Evolutionary conservation across 1,140 invertebrate genomes (phyloP).

Genomic region (Ceratoteleas bidentatus): DNA sequence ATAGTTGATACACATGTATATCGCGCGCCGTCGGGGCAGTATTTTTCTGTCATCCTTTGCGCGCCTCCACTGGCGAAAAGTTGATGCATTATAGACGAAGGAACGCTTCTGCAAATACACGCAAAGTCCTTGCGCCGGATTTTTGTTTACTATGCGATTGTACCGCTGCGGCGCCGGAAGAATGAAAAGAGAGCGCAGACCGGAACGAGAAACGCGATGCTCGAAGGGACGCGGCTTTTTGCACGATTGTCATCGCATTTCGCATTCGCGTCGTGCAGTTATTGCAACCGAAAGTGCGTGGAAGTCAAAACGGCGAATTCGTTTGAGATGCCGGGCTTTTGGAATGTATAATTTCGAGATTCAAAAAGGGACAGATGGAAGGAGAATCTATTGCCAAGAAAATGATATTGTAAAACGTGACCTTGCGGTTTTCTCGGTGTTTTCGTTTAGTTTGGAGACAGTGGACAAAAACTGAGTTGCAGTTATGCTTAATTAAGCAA

Average conservation of each 20-base stretch:
- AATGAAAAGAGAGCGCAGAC: constrained; percentile 31
- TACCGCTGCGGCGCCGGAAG: constrained; percentile 46
- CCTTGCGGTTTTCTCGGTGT: no score
- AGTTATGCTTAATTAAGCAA: no score
- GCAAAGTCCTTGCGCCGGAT: constrained; percentile 58
- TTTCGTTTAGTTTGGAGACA: no score
- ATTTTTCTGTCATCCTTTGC: constrained; percentile 61
- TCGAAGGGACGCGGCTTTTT: constrained; percentile 60
- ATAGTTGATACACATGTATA: constrained; percentile 63
- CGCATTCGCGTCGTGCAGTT: constrained; percentile 13
- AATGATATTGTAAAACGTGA: no score
- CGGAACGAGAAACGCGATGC: constrained; percentile 50
- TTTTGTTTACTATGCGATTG: constrained; percentile 65
- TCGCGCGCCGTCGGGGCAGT: constrained; percentile 50
- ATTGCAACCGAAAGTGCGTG: constrained; percentile 1
- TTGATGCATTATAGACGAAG: constrained; percentile 65
- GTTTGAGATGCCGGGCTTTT: neutral
- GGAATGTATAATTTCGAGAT: neutral
- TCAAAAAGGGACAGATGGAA: no score
- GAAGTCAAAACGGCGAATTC: constrained; percentile 5
- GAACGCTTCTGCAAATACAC: constrained; percentile 63
- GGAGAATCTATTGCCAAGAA: no score
- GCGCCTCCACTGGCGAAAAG: constrained; percentile 48
- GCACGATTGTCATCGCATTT: constrained; percentile 42
- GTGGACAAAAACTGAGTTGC: no score